Percentiles rank a stretch among this genome's conserved stretches.
Evolutionary conservation across 2,888 invertebrate species (phyloP).

Genomic region (Euclidia mi): DNA sequence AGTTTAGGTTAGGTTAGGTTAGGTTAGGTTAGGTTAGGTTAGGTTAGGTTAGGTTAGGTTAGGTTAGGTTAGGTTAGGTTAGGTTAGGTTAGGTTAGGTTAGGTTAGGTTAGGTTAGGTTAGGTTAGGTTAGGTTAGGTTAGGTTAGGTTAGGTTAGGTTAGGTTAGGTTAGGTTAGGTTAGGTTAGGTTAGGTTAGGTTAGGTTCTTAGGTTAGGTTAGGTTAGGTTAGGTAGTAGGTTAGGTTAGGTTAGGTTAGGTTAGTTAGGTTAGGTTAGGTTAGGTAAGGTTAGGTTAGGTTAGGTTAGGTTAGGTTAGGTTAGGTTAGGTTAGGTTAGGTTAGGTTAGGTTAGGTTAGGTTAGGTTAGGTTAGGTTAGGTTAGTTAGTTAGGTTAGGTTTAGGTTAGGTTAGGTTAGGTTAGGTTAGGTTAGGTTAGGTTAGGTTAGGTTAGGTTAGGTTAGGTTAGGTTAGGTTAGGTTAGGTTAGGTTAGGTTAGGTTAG

Average conservation of each 20-base stretch:
- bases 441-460: constrained; percentile 24
- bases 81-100: constrained; percentile 41
- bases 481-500: constrained; percentile 22
- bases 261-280: constrained; percentile 44
- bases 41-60: constrained; percentile 27
- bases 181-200: constrained; percentile 33
- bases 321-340: constrained; percentile 31
- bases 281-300: constrained; percentile 31
- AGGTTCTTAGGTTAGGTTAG: constrained; percentile 26
- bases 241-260: constrained; percentile 33
- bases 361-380: constrained; percentile 34
- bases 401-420: constrained; percentile 25
- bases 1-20: constrained; percentile 43
- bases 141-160: constrained; percentile 34
- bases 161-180: constrained; percentile 46
- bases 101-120: constrained; percentile 39
- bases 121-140: constrained; percentile 41
- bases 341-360: constrained; percentile 28
- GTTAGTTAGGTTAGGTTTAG: constrained; percentile 25
- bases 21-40: constrained; percentile 21
- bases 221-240: constrained; percentile 30
- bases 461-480: constrained; percentile 24
- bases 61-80: constrained; percentile 30
- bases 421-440: constrained; percentile 22
- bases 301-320: constrained; percentile 31